Evolutionary conservation across 2,113 vertebrate species (phyloP).

Genomic region (Globicephala melas): DNA sequence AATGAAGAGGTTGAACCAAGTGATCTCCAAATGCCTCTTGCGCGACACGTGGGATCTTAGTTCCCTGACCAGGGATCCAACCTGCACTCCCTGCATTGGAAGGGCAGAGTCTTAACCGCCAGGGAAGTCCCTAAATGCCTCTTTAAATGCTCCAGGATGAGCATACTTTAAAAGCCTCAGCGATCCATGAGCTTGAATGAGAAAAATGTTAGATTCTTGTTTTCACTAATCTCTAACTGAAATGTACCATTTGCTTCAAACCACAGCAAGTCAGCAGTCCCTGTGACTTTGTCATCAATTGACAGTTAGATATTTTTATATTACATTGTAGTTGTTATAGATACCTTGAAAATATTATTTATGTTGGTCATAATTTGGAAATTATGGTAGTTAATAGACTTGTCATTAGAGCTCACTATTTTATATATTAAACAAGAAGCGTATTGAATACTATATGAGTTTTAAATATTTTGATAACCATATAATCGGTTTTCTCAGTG

Average conservation of each 20-base stretch:
- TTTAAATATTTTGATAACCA: neutral
- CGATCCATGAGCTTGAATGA: neutral
- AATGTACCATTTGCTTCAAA: constrained; percentile 26
- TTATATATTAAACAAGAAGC: neutral
- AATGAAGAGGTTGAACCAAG: neutral
- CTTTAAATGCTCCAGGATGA: neutral
- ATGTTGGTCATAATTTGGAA: constrained; percentile 1
- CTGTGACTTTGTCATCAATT: neutral
- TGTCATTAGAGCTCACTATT: neutral
- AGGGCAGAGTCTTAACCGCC: no score
- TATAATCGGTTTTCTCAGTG: neutral
- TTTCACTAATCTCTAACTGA: constrained; percentile 4
- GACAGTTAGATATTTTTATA: neutral
- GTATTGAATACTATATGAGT: neutral
- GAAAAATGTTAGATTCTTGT: neutral
- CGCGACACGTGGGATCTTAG: no score
- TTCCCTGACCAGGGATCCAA: no score
- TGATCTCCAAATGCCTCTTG: neutral
- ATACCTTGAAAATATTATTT: constrained; percentile 7
- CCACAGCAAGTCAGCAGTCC: neutral
- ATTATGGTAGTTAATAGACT: neutral
- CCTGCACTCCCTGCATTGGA: no score
- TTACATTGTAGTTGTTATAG: neutral
- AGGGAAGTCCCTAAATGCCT: neutral
- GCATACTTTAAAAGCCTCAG: neutral